Evolutionary conservation across 23 tunicate species (phyloP), one percentile per base, ranked within the genome.

Genomic region (Trididemnum miniatum): DNA sequence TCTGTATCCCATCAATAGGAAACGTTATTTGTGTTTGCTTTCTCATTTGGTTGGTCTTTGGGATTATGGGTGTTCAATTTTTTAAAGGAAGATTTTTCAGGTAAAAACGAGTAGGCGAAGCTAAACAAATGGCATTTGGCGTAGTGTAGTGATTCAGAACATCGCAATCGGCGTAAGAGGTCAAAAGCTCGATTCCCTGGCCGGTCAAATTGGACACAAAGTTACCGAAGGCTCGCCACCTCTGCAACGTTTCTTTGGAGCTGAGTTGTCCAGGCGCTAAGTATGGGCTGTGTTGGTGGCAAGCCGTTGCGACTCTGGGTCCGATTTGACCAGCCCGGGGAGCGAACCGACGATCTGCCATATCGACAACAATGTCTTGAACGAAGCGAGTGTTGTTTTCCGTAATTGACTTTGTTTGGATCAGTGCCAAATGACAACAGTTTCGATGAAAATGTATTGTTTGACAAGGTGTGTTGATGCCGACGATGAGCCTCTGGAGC

Each of bases 1-100:
- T 81, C 71, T 95, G 99, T 59, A 95, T 95, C 29, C 99, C 99
- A 5, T 91, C 99, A 4, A 95, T 95, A 40, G 99, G 86, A 36
- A 95, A 95, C 69, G 99, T 95, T 12, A 32, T 95, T n/a, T 89
- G 91, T 54, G 99, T 95, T 20, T 95, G 99, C 78, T 20, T 85
- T 77, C 86, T 95, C 5, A 80, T 95, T 28, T 95, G 99, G 99
- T 74, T 95, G n/a, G 95, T 95, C 2, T 95, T 95, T 35, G 89
- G 91, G 7, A 95, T 95, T 35, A 89, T 95, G 79, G 99, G 99
- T 0, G 99, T 95, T 65, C 99, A 95, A 65, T 84, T 85, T 0
- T 95, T 89, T 79, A 91, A 91, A 62, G 99, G 99, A 0, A 57
- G 66, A 35, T 95, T 95, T 65, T 95, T 40, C 91, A 89, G 86